phyloP scores from a whole-genome alignment of 2,113 vertebrate genomes.

The human region DNA sequence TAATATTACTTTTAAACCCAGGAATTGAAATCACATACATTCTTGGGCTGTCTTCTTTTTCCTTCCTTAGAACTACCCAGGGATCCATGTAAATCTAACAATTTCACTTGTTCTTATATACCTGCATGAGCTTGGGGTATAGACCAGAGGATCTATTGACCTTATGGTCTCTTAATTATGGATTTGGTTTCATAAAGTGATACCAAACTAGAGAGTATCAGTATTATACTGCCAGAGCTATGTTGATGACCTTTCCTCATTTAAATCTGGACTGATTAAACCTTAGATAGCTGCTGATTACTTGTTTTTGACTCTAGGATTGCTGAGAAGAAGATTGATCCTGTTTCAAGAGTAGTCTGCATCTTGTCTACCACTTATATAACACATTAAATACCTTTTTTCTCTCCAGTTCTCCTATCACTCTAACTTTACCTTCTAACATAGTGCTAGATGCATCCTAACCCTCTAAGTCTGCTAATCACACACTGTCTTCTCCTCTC shows the following conservation, averaged over 20 bases:
- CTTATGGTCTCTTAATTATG: slow-evolving; percentile 1
- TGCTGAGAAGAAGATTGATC: not conserved
- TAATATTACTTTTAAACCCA: not conserved
- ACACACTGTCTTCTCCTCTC: not conserved
- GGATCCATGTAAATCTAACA: not conserved
- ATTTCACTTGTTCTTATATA: not conserved
- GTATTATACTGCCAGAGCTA: not conserved
- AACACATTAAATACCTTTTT: not conserved
- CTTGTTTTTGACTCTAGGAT: not conserved
- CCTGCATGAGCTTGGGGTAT: not conserved
- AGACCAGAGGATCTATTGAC: not conserved
- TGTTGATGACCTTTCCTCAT: not conserved
- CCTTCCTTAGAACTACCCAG: not conserved
- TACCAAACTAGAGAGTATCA: not conserved
- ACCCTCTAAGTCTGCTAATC: not conserved
- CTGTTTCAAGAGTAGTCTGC: not conserved
- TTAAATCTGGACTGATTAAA: slow-evolving; percentile 30
- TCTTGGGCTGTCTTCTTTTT: not conserved
- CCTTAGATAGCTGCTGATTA: not conserved
- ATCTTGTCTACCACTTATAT: not conserved
- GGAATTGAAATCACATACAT: not conserved
- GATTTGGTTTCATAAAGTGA: not conserved
- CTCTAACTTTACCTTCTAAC: not conserved
- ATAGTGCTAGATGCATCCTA: not conserved
- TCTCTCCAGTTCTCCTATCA: not conserved